Conservation (phyloP, 1,140 invertebrate species). For the Goniozus legneri region DNA sequence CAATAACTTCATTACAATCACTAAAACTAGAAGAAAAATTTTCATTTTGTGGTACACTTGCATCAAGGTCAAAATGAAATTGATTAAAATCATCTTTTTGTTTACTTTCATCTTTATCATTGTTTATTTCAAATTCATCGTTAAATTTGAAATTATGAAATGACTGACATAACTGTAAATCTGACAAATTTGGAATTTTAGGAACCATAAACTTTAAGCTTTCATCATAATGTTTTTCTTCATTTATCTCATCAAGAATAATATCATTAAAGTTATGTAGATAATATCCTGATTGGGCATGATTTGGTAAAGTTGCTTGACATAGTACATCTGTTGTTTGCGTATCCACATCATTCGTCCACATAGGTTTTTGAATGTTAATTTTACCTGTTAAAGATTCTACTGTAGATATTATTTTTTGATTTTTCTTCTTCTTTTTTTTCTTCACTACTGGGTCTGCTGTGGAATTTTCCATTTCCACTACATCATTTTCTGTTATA, state of each 20-base stretch:
- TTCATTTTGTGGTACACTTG: constrained; percentile 30
- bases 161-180: constrained; percentile 20
- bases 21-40: constrained; percentile 10
- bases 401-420: constrained; percentile 38
- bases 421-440: constrained; percentile 36
- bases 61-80: constrained; percentile 44
- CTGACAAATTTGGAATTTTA: constrained; percentile 15
- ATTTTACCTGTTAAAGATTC: constrained; percentile 49
- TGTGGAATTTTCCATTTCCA: constrained; percentile 23
- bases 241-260: constrained; percentile 19
- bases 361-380: constrained; percentile 36
- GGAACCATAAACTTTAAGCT: not conserved
- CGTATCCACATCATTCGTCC: constrained; percentile 34
- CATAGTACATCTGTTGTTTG: constrained; percentile 43
- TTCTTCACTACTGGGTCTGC: constrained; percentile 30
- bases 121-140: constrained; percentile 32
- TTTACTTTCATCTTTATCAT: constrained; percentile 22
- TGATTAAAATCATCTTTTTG: constrained; percentile 10
- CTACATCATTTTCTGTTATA: not conserved
- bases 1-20: constrained; percentile 23
- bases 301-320: constrained; percentile 35
- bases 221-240: not conserved
- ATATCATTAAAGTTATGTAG: constrained; percentile 30
- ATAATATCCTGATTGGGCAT: constrained; percentile 30
- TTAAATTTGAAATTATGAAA: constrained; percentile 35